A percentile compares a stretch with the other conserved stretches of the same genome.
Evolutionary conservation across 2,888 invertebrate species (phyloP).

Genomic region (Heterodera filipjevi): DNA sequence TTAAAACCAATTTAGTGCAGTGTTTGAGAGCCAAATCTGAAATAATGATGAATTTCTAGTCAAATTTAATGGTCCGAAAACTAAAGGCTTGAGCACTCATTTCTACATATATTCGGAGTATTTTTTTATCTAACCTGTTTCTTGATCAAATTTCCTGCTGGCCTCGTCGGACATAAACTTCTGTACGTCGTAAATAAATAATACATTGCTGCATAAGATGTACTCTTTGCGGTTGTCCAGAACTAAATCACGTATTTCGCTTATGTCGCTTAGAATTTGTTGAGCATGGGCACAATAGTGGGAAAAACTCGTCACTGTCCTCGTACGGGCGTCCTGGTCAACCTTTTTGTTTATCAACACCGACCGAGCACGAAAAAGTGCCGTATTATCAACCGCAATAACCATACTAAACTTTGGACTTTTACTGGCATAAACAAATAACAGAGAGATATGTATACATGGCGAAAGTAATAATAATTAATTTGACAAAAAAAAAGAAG

Average conservation of each 20-base stretch:
- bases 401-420: background rate
- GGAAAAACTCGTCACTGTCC: conserved; percentile 34
- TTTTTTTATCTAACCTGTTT: conserved; percentile 37
- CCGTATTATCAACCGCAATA: conserved; percentile 44
- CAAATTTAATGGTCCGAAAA: background rate
- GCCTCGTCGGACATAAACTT: conserved; percentile 47
- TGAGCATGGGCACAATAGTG: conserved; percentile 41
- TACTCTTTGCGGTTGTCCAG: conserved; percentile 47
- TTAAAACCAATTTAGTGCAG: conserved; percentile 41
- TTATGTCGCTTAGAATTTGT: conserved; percentile 43
- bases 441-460: background rate
- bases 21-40: conserved; percentile 47
- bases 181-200: conserved; percentile 40
- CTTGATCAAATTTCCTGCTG: conserved; percentile 46
- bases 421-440: background rate
- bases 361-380: conserved; percentile 46
- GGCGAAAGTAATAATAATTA: background rate
- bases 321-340: background rate
- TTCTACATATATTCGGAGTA: background rate
- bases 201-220: conserved; percentile 42
- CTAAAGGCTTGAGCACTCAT: too few species aligned
- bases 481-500: too few species aligned
- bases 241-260: conserved; percentile 46
- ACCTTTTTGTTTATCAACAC: conserved; percentile 31
- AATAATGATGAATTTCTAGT: too few species aligned